Percentiles rank a stretch among this genome's conserved stretches.
Evolutionary conservation across 2,797 vertebrate genomes (phyloP).

Genomic region (Sarcoramphus papa): DNA sequence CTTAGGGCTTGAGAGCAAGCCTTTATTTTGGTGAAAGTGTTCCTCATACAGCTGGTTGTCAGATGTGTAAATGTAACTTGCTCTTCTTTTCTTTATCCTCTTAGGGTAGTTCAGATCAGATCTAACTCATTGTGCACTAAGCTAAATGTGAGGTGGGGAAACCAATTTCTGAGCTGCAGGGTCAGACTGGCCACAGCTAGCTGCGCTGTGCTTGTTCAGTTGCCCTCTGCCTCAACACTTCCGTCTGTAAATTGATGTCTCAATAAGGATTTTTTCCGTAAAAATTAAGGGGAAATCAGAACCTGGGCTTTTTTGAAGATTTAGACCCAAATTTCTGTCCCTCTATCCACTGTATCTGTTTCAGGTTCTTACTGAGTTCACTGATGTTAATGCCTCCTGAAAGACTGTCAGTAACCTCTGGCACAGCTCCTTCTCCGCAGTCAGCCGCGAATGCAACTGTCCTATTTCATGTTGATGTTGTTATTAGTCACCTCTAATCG

Average conservation of each 20-base stretch:
- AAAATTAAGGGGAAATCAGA: background rate
- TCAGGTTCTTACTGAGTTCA: background rate
- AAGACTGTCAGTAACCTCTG: background rate
- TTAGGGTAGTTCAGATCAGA: background rate
- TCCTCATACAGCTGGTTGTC: slow-evolving; percentile 58
- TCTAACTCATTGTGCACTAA: background rate
- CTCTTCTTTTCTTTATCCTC: background rate
- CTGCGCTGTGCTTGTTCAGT: background rate
- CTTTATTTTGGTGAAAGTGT: background rate
- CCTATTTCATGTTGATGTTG: background rate
- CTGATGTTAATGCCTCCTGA: background rate
- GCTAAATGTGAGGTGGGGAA: background rate
- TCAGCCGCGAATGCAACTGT: background rate
- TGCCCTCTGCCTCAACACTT: background rate
- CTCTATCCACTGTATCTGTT: background rate
- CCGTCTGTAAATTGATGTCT: background rate
- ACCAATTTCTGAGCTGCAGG: background rate
- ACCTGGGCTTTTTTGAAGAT: background rate
- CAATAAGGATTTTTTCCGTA: background rate
- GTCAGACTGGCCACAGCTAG: background rate
- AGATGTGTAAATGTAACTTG: slow-evolving; percentile 28
- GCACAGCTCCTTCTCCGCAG: background rate
- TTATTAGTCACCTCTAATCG: background rate
- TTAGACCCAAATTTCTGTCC: background rate
- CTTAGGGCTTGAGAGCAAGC: background rate